These are phyloP conservation scores for Spicauda simplicius DNA, from an alignment of 2,888 invertebrate species.

Conservation along the genomic window DNA sequence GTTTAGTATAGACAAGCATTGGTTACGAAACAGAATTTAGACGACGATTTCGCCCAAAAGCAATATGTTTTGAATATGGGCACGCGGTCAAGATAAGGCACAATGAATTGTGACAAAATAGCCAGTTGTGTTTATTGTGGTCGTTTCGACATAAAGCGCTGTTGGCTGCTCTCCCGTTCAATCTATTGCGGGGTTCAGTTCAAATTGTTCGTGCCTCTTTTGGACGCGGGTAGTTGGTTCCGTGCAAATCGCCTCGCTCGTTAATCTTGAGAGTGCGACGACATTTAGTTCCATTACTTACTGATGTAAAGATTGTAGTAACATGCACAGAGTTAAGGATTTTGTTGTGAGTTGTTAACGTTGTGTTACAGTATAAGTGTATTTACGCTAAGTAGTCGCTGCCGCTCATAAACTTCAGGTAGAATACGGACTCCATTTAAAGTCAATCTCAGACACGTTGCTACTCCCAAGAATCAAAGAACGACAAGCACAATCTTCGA, in stretches of 20 bases:
- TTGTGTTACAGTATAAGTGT: too few relatives aligned
- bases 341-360: too few relatives aligned
- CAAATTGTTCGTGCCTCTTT: too few relatives aligned
- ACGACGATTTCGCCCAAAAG: not conserved
- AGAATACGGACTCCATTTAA: too few relatives aligned
- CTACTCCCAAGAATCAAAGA: too few relatives aligned
- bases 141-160: constrained; percentile 37
- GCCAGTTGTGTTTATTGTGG: constrained; percentile 53
- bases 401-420: too few relatives aligned
- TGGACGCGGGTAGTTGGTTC: constrained; percentile 28
- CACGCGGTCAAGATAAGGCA: constrained; percentile 52
- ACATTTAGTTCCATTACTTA: constrained; percentile 33
- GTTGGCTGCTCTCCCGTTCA: too few relatives aligned
- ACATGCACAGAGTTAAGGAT: too few relatives aligned
- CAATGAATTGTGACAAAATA: constrained; percentile 56
- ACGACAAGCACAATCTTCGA: too few relatives aligned
- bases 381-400: too few relatives aligned
- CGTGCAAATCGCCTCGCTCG: constrained; percentile 28
- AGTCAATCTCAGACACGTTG: too few relatives aligned
- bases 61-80: constrained; percentile 36
- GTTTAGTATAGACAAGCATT: not conserved
- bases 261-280: constrained; percentile 37
- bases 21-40: constrained; percentile 10
- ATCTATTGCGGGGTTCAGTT: too few relatives aligned
- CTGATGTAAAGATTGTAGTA: constrained; percentile 24